A percentile compares a stretch with the other conserved stretches of the same genome.
Evolutionary conservation across 2,888 invertebrate species (phyloP).

Genomic region (Alviniconcha strummeri): DNA sequence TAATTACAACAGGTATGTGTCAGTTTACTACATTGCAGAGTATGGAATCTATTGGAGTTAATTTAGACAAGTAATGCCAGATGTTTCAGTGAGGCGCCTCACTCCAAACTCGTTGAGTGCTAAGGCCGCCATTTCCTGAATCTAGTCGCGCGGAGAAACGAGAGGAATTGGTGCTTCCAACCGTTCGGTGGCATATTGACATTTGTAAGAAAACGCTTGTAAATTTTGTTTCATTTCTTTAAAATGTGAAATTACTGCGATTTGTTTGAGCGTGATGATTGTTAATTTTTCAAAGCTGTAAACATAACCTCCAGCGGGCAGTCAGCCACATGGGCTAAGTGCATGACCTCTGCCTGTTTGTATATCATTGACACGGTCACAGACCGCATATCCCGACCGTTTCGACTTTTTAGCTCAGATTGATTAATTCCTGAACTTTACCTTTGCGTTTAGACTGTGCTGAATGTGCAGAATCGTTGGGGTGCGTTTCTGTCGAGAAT

Average conservation of each 20-base stretch:
- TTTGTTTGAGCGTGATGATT: neutral
- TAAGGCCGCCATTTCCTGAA: constrained; percentile 36
- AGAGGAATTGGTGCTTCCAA: constrained; percentile 16
- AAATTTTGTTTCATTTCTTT: too few species aligned
- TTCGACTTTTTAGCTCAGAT: neutral
- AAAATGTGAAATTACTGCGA: too few species aligned
- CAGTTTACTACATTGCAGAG: neutral
- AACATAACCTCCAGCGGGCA: constrained; percentile 54
- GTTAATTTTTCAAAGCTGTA: constrained; percentile 38
- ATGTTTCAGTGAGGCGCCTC: constrained; percentile 19
- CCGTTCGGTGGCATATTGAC: neutral
- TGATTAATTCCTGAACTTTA: neutral
- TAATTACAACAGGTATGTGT: constrained; percentile 11
- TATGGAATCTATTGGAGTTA: neutral
- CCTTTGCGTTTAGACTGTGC: neutral
- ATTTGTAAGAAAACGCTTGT: neutral
- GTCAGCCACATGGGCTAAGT: constrained; percentile 55
- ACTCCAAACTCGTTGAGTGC: constrained; percentile 20
- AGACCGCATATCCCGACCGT: constrained; percentile 26
- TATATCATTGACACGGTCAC: constrained; percentile 63
- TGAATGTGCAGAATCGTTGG: neutral
- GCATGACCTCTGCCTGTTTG: constrained; percentile 67
- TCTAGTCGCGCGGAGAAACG: constrained; percentile 28
- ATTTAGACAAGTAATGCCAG: neutral
- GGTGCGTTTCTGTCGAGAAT: neutral